These are phyloP conservation scores for Agapornis roseicollis DNA, from an alignment of 2,113 vertebrate species.

Conservation along the genomic window DNA sequence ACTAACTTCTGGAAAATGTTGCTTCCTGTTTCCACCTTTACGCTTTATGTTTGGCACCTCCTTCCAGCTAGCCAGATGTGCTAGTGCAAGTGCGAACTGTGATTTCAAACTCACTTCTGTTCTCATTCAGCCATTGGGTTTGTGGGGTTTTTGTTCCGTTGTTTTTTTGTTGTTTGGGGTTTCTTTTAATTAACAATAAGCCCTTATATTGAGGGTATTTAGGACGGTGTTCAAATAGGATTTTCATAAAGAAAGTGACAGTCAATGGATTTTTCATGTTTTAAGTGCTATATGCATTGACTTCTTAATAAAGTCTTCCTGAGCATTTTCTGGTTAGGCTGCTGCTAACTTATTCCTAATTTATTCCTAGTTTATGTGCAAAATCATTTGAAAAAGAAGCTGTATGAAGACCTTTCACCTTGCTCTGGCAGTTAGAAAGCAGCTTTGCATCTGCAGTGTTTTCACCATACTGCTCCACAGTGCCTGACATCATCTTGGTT, in stretches of 20 bases:
- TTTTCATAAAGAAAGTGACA: neutral
- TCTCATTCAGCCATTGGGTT: neutral
- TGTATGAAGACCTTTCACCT: neutral
- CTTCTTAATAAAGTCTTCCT: neutral
- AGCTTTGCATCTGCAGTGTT: neutral
- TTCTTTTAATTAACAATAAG: neutral
- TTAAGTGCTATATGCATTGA: neutral
- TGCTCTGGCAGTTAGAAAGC: neutral
- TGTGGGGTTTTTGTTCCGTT: neutral
- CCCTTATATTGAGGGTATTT: neutral
- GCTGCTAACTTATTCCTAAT: neutral
- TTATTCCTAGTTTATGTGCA: neutral
- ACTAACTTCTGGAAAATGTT: neutral
- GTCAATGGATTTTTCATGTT: neutral
- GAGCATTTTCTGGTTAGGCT: neutral
- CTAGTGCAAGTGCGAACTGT: neutral
- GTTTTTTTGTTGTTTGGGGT: neutral
- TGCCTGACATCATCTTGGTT: accelerated
- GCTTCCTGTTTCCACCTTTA: neutral
- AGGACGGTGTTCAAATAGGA: neutral
- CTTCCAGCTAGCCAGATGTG: neutral
- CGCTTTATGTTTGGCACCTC: neutral
- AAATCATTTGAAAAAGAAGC: neutral
- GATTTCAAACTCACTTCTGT: neutral
- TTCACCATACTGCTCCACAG: neutral